These are phyloP conservation scores for Heliothis subflexa DNA, from an alignment of 1,140 invertebrate species.

Conservation along the genomic window DNA sequence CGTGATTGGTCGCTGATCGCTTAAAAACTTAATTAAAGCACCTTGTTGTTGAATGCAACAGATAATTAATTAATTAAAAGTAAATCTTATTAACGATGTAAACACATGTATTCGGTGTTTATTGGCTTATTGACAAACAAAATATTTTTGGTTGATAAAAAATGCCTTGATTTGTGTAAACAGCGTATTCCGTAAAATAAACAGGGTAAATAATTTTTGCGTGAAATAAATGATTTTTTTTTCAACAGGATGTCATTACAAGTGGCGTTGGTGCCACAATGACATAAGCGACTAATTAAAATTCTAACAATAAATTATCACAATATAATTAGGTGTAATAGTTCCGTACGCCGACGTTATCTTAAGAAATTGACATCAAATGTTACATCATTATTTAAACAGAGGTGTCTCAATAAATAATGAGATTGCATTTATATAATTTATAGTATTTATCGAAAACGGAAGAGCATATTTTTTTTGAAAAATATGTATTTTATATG, in stretches of 20 bases:
- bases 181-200: too few species aligned
- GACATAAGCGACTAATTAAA: conserved; percentile 11
- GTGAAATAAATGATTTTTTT: neutral
- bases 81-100: too few species aligned
- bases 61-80: too few species aligned
- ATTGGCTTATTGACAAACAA: too few species aligned
- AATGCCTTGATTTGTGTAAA: too few species aligned
- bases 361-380: conserved; percentile 23
- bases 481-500: too few species aligned
- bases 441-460: too few species aligned
- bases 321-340: neutral
- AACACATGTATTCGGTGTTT: too few species aligned
- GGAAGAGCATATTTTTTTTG: too few species aligned
- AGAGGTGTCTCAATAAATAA: neutral
- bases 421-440: neutral
- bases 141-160: too few species aligned
- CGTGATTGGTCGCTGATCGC: neutral
- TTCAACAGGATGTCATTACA: neutral
- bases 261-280: neutral
- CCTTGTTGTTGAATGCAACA: neutral
- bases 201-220: too few species aligned
- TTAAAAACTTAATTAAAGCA: neutral
- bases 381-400: conserved; percentile 12
- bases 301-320: conserved; percentile 15
- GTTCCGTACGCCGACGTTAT: conserved; percentile 6